Percentiles rank a stretch among this genome's conserved stretches.
These are phyloP conservation scores for Propithecus coquereli DNA, from an alignment of 2,113 vertebrate genomes.

Conservation along the genomic window DNA sequence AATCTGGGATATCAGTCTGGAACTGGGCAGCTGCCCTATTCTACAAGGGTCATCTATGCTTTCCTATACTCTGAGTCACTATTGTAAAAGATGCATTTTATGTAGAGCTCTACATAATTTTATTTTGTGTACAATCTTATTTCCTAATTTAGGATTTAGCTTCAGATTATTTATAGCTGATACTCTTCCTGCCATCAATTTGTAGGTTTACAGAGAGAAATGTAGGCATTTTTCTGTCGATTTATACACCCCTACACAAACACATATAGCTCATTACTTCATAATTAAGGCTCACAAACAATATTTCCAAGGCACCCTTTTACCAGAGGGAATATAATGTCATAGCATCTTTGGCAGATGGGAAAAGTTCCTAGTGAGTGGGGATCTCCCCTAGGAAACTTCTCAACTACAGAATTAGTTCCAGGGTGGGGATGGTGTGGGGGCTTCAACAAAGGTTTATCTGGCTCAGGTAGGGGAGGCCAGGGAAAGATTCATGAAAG, in stretches of 20 bases:
- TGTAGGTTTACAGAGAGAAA: background rate
- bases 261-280: background rate
- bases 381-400: background rate
- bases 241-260: background rate
- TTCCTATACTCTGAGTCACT: background rate
- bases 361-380: background rate
- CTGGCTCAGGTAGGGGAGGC: background rate
- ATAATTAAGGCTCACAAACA: background rate
- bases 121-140: background rate
- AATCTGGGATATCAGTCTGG: background rate
- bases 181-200: background rate
- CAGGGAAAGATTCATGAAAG: background rate
- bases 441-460: too few relatives aligned
- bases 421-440: background rate
- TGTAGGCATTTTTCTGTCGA: too few relatives aligned
- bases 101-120: background rate
- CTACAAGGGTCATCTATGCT: background rate
- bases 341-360: background rate
- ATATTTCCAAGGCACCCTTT: background rate
- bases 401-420: background rate
- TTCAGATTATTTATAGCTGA: background rate
- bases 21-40: background rate
- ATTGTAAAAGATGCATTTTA: background rate
- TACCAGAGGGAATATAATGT: background rate
- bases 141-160: background rate